Evolutionary conservation across 35 echinoderm and acorn worm genomes (phyloP), one percentile per base, ranked within the genome.

Genomic region (Amphiura filiformis): DNA sequence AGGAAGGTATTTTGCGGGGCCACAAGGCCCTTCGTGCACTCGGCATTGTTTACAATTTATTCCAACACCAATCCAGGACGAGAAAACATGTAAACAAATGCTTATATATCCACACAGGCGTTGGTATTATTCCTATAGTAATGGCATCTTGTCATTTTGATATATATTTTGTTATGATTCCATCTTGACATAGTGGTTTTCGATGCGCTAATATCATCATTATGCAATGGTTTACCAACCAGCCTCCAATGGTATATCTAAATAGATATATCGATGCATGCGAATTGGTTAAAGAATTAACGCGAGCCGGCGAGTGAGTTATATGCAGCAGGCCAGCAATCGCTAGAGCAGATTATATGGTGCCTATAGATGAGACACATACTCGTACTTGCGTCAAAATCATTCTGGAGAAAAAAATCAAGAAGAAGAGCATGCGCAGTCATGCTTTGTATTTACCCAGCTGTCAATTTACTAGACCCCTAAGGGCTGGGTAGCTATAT

Each of bases 1-100:
- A 99, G 84, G 83, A 99, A 99, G 32, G 96, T 99, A 92, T 99
- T 99, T 84, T 99, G 96, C 31, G 96, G 96, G 86, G 96, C 96
- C 18, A 99, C 96, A 7, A 99, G 90, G 28, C 96, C 96, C 87
- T 80, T 37, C 93, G 56, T 80, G 87, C 83, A 56, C 85, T 89
- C 31, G 96, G 96, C 96, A 99, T 99, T 38, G 84, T 95, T 4
- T 9, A 17, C 61, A 13, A 15, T 1, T 30, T 70, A 70, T 70
- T 70, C 61, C 61, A 70, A 70, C 44, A 30, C 61, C 61, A n/a
- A 4, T 70, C 61, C 61, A 70, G 20, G 7, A 5, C 15, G 61
- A 70, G 26, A 70, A 70, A 52, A 52, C 44, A 52, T 52, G 7
- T 7, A 52, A 52, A 52, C 7, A 52, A 70, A 30, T 13, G 28